Evolutionary conservation across 2,888 invertebrate genomes (phyloP).

Genomic region (Apantesis nais): DNA sequence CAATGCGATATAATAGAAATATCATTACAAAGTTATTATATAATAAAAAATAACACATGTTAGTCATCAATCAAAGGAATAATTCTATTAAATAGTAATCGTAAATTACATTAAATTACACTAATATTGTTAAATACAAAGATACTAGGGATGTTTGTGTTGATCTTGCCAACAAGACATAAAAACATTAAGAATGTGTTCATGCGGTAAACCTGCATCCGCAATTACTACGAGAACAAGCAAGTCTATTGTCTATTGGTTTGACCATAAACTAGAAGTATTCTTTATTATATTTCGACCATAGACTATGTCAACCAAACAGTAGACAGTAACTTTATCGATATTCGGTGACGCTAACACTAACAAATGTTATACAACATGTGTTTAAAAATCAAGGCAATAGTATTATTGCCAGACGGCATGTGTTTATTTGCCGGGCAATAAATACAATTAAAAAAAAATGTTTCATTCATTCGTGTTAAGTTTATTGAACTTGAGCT

Average conservation of each 20-base stretch:
- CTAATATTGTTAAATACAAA: conserved; percentile 39
- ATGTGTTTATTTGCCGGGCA: not conserved
- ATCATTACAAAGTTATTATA: conserved; percentile 14
- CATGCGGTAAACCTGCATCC: conserved; percentile 40
- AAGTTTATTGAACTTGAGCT: conserved; percentile 35
- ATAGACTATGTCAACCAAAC: not conserved
- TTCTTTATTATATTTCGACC: not conserved
- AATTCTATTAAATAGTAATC: conserved; percentile 36
- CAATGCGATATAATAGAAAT: too few relatives aligned
- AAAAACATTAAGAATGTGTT: conserved; percentile 48
- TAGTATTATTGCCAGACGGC: not conserved
- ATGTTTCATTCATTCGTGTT: conserved; percentile 29
- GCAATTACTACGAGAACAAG: not conserved
- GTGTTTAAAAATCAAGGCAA: not conserved
- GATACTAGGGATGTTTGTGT: conserved; percentile 35
- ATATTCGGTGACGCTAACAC: not conserved
- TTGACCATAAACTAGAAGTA: conserved; percentile 5
- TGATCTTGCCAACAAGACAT: conserved; percentile 41
- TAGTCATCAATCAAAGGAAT: conserved; percentile 32
- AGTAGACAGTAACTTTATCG: not conserved
- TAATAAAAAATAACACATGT: conserved; percentile 33
- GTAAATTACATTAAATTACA: conserved; percentile 45
- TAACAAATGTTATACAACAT: not conserved
- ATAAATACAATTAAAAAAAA: not conserved
- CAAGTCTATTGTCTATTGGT: conserved; percentile 3